Base-by-base conservation (phyloP, 2,113 vertebrate species). In the Chloroceryle aenea region DNA sequence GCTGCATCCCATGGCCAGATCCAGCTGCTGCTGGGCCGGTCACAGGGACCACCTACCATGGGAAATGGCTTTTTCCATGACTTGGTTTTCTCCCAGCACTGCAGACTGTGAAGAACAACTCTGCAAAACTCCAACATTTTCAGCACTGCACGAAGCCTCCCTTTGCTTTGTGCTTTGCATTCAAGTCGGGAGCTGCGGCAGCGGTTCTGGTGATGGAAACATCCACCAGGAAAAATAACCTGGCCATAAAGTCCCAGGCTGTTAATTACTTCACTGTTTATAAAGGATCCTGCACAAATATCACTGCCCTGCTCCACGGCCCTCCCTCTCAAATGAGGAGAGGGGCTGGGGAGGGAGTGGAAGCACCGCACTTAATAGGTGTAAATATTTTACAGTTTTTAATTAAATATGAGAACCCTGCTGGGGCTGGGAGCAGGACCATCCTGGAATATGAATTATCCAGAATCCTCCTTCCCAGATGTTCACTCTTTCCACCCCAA, bases 341-440 rank as follows among this genome's bases (percentile, higher is more conserved):
- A 38, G 42, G 79, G 38, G 14, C 0, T 61, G 79, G 10, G 27
- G 34, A 63, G 17, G 61, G 36, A 64, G 50, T 43, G 47, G 61
- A 79, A 56, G 63, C 34, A 14, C 61, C 36, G 76, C 80, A 45
- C 64, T 90, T 85, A 83, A 34, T 25, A 36, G 86, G 55, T 68
- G 87, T 84, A 80, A 96, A 88, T 93, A 95, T 84, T 95, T 83
- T 9, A 92, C 50, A 32, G 2, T 13, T 95, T 96, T 90, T 67
- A 96, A 93, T 95, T 97, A 95, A 96, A 91, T 23, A 87, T 77
- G 93, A 96, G 86, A 93, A 34, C 38, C 52, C 48, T 7, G 18
- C 67, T 42, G 90, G 67, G 93, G 69, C 43, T 74, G 89, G 30
- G 34, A 97, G 68, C 20, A 17, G 83, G 42, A 86, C 86, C 50